These are phyloP conservation scores for Venusia cambrica DNA, from an alignment of 2,888 invertebrate species.

Conservation along the genomic window DNA sequence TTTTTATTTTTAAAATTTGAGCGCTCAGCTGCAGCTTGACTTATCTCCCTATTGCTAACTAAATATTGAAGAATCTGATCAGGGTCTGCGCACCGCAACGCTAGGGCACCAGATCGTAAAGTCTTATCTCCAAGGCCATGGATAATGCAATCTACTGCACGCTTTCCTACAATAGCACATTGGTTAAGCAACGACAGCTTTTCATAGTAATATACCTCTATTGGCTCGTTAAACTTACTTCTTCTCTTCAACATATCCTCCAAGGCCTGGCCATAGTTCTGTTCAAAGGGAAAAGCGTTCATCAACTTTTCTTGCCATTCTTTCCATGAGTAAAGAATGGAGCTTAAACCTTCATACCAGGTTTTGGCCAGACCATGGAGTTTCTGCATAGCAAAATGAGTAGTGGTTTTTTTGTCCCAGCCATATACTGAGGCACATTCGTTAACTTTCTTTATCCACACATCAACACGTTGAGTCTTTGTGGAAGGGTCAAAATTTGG, in stretches of 20 bases:
- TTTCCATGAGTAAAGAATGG: neutral
- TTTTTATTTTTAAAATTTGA: too few species aligned
- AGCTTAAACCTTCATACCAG: neutral
- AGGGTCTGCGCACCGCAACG: neutral
- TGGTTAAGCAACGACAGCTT: conserved; percentile 1
- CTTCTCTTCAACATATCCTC: neutral
- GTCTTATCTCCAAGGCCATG: conserved; percentile 2
- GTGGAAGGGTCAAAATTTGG: conserved; percentile 11
- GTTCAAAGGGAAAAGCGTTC: conserved; percentile 1
- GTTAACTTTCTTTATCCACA: conserved; percentile 18
- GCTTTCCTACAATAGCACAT: neutral
- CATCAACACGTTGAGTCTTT: conserved; percentile 8
- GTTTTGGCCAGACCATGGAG: conserved; percentile 24
- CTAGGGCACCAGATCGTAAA: conserved; percentile 1
- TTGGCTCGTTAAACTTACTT: neutral
- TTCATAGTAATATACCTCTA: conserved; percentile 3
- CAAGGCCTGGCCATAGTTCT: too few species aligned
- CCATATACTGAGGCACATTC: conserved; percentile 26
- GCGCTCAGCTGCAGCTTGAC: too few species aligned
- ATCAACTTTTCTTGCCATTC: conserved; percentile 1
- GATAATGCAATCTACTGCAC: conserved; percentile 1
- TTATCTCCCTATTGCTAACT: neutral
- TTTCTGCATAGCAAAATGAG: conserved; percentile 33
- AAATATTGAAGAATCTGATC: conserved; percentile 1
- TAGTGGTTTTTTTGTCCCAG: conserved; percentile 22